Evolutionary conservation across 2,797 vertebrate genomes (phyloP), one percentile per base, ranked within the genome.

Genomic region (Margarornis squamiger): DNA sequence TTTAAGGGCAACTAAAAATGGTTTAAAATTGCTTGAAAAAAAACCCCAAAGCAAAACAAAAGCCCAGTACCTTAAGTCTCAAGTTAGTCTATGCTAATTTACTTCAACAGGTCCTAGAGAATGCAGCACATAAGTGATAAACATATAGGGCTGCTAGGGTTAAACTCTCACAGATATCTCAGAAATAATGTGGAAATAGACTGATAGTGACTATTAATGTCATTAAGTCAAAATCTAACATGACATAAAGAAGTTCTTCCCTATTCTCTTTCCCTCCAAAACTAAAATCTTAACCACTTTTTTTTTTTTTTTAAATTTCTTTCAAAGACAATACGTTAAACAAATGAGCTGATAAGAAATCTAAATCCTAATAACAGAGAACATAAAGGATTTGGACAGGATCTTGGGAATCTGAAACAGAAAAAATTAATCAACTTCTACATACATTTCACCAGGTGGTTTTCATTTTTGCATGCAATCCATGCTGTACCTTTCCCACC

Each of bases 141-240:
- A 62, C 65, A 66, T 43, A 90, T 81, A 74, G 2, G 34, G 26
- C 6, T 94, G 30, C 10, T 57, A 90, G 79, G 24, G 34, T 45
- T 51, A 92, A 95, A 82, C 59, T 46, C 57, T 12, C n/a, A 87
- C 70, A 96, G 79, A 48, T 90, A 82, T 24, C 29, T 86, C 77
- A 63, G 63, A 96, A 97, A 91, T 93, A 65, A 65, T 54, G 27
- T 75, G 59, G 58, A 92, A 93, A 74, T 43, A 88, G 59, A 93
- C 9, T 45, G 8, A 66, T 30, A 58, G 26, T 48, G 71, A 41
- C 45, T 92, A 91, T 17, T 14, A 32, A 1, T 30, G 39, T 48
- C 2, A 38, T 70, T 87, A 70, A 46, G 7, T 34, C 27, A 86
- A 77, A 85, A 90, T 89, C 22, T 62, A 57, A 77, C 19, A 38